phyloP scores from a whole-genome alignment of 1,140 invertebrate species.

The Araneus ventricosus region DNA sequence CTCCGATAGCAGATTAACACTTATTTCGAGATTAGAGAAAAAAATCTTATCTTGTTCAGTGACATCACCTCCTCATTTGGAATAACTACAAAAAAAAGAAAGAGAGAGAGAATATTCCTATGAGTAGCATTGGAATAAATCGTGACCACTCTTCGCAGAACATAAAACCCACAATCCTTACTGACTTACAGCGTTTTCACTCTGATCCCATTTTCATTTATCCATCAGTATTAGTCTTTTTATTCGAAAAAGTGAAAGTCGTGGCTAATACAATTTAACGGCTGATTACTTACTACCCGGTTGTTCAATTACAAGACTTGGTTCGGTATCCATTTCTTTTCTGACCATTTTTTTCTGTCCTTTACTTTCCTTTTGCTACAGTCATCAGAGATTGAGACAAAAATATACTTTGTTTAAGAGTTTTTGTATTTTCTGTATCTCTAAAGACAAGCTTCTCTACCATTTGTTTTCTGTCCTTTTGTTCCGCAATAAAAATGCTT shows the following conservation, averaged over 20 bases:
- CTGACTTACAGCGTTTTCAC: neutral
- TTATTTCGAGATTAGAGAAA: neutral
- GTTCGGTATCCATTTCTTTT: constrained; percentile 13
- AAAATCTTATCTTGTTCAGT: neutral
- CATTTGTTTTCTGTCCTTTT: constrained; percentile 19
- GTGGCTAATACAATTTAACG: constrained; percentile 62
- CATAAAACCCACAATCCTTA: neutral
- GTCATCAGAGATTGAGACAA: constrained; percentile 60
- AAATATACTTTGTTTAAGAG: constrained; percentile 62
- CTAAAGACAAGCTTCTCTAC: neutral
- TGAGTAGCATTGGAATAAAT: constrained; percentile 6
- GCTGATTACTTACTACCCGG: constrained; percentile 48
- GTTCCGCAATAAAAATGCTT: constrained; percentile 36
- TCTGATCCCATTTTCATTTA: neutral
- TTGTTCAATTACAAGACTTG: constrained; percentile 52
- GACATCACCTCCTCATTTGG: neutral
- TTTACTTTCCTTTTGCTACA: neutral
- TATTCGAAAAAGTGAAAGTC: constrained; percentile 63
- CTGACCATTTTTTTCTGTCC: neutral
- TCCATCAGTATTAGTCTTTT: constrained; percentile 50
- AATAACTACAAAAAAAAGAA: neutral
- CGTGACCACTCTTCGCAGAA: neutral
- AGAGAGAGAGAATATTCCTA: neutral
- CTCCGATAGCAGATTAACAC: neutral
- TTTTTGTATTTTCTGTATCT: neutral